Base-by-base conservation (phyloP, 2,797 vertebrate species). In the Poecilia velifera region DNA sequence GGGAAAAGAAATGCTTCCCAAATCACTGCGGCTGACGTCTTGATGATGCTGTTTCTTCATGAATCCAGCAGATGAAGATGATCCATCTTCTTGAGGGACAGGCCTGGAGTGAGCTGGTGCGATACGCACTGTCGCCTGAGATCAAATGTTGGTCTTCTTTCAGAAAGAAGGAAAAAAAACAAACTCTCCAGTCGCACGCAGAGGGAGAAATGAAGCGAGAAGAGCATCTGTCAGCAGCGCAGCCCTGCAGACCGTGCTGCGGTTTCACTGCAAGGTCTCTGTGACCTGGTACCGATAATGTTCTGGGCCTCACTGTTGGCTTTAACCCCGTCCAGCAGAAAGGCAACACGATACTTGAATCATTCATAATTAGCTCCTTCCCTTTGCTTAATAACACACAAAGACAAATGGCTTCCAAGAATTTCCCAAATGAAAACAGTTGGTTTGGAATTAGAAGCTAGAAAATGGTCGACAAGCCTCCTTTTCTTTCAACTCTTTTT, bases 301-400 rank as follows among this genome's bases (percentile, higher is more conserved):
- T 75, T 80, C 78, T 86, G 88, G 90, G 90, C 91, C 90, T 82
- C 87, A 79, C 39, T 25, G 79, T 84, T 91, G 93, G 90, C 90
- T 87, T 80, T 76, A 85, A 80, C 87, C 84, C 86, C 80, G 83
- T 88, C 91, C 91, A 91, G 82, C 87, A 80, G 71, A 76, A 76
- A 86, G 86, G 92, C 84, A 94, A 94, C 83, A 81, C 57, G 84
- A 95, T 94, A 92, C 92, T 88, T 87, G 89, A 94, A 94, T 94
- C 91, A 93, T 93, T 94, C 84, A 89, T 92, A 94, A 95, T 94
- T 91, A 94, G 90, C 88, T 94, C 87, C 85, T 93, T 94, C 87
- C 90, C 84, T 90, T 89, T 91, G 90, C 89, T 92, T 91, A 93
- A 93, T 90, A 93, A 92, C 91, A 95, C 91, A 91, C 83, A 88